Percentiles rank a stretch among this genome's conserved stretches.
Conservation (phyloP, 2,888 invertebrate genomes). For the Caenorhabditis drosophilae region DNA sequence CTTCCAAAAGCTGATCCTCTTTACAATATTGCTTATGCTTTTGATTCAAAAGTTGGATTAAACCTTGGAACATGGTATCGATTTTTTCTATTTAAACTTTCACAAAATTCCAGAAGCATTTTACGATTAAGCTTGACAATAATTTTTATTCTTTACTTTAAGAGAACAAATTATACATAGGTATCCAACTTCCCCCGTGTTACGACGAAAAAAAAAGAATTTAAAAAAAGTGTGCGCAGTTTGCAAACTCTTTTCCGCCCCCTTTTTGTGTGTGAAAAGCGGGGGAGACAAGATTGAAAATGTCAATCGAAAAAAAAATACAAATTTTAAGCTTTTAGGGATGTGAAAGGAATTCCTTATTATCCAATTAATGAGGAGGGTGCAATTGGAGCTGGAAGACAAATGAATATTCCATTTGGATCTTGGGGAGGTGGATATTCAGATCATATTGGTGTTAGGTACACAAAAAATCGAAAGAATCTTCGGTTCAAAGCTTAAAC, state of each 20-base stretch:
- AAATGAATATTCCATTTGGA: slow-evolving; percentile 58
- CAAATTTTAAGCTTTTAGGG: slow-evolving; percentile 6
- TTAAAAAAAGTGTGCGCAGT: too few species aligned
- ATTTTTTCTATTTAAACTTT: background rate
- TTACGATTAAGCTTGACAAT: too few species aligned
- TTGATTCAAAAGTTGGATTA: slow-evolving; percentile 55
- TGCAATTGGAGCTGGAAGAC: slow-evolving; percentile 54
- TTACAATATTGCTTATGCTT: slow-evolving; percentile 55
- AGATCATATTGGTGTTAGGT: slow-evolving; percentile 57
- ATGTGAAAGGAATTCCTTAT: slow-evolving; percentile 63
- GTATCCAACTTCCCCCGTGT: too few species aligned
- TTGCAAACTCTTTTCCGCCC: too few species aligned
- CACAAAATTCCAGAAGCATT: too few species aligned
- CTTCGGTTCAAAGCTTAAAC: background rate
- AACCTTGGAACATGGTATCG: slow-evolving; percentile 49
- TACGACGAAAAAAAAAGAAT: too few species aligned
- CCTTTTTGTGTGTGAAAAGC: too few species aligned
- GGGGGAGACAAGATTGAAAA: too few species aligned
- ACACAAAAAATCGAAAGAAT: slow-evolving; percentile 2
- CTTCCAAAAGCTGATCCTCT: slow-evolving; percentile 58
- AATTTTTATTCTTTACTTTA: too few species aligned
- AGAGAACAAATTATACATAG: too few species aligned
- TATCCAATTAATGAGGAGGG: slow-evolving; percentile 64
- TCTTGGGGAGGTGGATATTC: slow-evolving; percentile 65
- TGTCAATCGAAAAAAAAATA: background rate